Base-by-base conservation (phyloP, 2,797 vertebrate genomes). In the Sebastes itinus region DNA sequence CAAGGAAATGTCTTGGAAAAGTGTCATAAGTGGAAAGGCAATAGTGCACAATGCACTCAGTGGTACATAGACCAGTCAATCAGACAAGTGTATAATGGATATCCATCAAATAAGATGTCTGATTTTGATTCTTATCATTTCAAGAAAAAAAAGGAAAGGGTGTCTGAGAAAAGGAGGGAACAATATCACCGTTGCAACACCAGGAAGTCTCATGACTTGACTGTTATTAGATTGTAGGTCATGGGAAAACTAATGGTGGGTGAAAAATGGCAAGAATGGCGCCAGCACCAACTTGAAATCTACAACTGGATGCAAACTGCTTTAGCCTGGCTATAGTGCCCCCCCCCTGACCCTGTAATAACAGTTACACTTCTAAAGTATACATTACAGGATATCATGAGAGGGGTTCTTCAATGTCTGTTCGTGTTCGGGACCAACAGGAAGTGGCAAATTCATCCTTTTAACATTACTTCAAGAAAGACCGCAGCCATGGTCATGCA, bases 141-240 rank as follows among this genome's bases (percentile, higher is more conserved):
- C 4, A 46, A 64, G 8, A 76, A 77, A 63, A 23, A n/a, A 25
- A 25, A 59, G 67, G 33, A 74, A 75, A 20, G 3, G 9, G 33
- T n/a, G 18, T 23, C 35, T 52, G 23, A 25, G 10, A 80, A 84
- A 77, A 55, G 7, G 33, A 58, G 55, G 70, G 83, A 78, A 64
- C 64, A 14, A 14, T 67, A 18, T 63, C 16, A 33, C 6, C 38
- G 4, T 32, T 52, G 32, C 16, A 76, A 59, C 61, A 79, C 28
- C 58, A 55, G 78, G 52, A 84, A 73, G 49, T 74, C 63, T 66
- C 23, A n/a, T 75, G 69, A 62, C 25, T 33, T 62, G 3, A 16
- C 25, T 61, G 22, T 61, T 75, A 78, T 83, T 80, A 62, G 60
- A 87, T 81, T 79, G 20, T 22, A 23, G 23, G 22, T 63, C 63